Conservation (phyloP, 2,797 vertebrate genomes). For the Hydrocynus forskahlii region DNA sequence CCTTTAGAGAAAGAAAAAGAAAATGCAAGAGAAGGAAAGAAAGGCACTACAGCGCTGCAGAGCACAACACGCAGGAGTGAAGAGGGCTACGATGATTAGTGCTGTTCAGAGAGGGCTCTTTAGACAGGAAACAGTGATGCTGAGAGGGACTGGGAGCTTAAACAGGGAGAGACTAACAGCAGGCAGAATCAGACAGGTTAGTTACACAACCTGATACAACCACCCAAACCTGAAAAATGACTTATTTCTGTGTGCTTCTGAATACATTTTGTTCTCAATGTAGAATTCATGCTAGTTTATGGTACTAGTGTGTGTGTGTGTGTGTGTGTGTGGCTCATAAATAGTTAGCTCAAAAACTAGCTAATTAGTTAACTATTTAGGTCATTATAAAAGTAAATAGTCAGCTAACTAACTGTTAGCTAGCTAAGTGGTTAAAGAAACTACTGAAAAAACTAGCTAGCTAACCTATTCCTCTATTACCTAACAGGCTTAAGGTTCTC, state of each 20-base stretch:
- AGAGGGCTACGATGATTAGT: conserved; percentile 50
- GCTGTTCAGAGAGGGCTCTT: conserved; percentile 31
- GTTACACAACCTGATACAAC: conserved; percentile 38
- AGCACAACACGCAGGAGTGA: conserved; percentile 61
- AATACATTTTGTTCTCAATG: neutral
- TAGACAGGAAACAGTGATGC: conserved; percentile 44
- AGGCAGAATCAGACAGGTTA: conserved; percentile 42
- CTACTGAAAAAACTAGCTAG: neutral
- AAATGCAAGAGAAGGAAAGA: conserved; percentile 56
- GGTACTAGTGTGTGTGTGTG: neutral
- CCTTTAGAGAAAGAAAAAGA: conserved; percentile 14
- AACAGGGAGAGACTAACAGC: conserved; percentile 24
- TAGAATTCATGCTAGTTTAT: neutral
- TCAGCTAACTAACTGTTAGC: neutral
- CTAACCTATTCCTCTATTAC: neutral
- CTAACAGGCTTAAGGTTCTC: neutral
- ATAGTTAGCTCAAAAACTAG: neutral
- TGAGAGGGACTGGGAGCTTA: conserved; percentile 12
- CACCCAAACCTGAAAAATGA: neutral
- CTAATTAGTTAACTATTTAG: neutral
- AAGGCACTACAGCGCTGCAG: conserved; percentile 78
- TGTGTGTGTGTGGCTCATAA: neutral
- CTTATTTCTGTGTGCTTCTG: neutral
- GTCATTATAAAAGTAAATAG: too few species aligned
- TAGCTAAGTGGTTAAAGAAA: too few species aligned